Percentiles rank a stretch among this genome's conserved stretches.
phyloP scores from a whole-genome alignment of 2,797 vertebrate species.

The Sylvilagus floridanus region DNA sequence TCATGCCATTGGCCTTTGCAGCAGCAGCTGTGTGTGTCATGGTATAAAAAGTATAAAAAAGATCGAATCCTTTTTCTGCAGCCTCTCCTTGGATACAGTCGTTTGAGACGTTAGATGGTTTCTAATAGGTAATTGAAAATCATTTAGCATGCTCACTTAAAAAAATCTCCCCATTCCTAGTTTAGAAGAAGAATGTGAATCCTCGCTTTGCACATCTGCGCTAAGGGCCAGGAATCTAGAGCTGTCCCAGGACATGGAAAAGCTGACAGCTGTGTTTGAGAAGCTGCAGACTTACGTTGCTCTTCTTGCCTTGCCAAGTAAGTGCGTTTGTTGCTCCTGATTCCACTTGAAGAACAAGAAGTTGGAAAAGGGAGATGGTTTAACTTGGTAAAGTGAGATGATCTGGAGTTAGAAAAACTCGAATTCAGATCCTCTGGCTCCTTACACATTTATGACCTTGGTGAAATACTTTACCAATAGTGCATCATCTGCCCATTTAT shows the following conservation, averaged over 20 bases:
- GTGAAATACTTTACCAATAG: not conserved
- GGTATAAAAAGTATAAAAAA: not conserved
- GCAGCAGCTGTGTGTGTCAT: not conserved
- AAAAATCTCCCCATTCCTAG: constrained; percentile 88
- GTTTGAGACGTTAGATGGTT: constrained; percentile 44
- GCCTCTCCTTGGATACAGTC: not conserved
- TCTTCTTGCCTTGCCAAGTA: constrained; percentile 96
- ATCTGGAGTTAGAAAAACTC: not conserved
- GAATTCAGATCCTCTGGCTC: not conserved
- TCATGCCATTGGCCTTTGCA: not conserved
- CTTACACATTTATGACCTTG: not conserved
- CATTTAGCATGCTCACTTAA: constrained; percentile 67
- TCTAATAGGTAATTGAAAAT: constrained; percentile 60
- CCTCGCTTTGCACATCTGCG: constrained; percentile 93
- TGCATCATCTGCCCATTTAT: not conserved
- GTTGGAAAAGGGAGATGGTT: not conserved
- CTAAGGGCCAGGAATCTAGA: constrained; percentile 93
- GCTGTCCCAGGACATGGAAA: constrained; percentile 94
- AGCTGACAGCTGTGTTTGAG: constrained; percentile 93
- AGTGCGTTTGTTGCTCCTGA: constrained; percentile 81
- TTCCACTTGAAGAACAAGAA: not conserved
- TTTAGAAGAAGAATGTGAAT: constrained; percentile 96
- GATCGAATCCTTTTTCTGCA: constrained; percentile 12
- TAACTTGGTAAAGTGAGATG: not conserved
- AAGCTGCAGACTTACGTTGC: constrained; percentile 94